These are phyloP conservation scores for Horisme vitalbata DNA, from an alignment of 2,888 invertebrate genomes.

Conservation along the genomic window DNA sequence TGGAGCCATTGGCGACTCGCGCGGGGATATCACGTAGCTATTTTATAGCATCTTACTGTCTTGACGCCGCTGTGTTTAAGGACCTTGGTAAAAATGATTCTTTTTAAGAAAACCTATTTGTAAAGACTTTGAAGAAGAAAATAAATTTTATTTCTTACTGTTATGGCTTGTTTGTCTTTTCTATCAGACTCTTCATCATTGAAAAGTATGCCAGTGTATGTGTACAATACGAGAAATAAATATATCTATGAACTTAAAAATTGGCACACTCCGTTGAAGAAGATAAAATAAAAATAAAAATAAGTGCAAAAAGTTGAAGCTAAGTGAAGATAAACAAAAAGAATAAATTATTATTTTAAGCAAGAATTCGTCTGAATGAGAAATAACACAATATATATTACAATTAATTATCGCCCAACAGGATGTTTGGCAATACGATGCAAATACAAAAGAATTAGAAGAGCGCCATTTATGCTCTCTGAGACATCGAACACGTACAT, in stretches of 20 bases:
- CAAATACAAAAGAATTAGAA: slow-evolving; percentile 15
- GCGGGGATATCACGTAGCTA: slow-evolving; percentile 71
- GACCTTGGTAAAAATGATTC: slow-evolving; percentile 18
- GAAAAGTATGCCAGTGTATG: too few relatives aligned
- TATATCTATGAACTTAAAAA: too few relatives aligned
- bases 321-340: too few relatives aligned
- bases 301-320: too few relatives aligned
- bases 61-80: slow-evolving; percentile 40
- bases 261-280: too few relatives aligned
- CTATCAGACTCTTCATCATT: too few relatives aligned
- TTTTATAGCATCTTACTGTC: slow-evolving; percentile 66
- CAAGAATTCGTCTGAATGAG: slow-evolving; percentile 14
- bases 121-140: too few relatives aligned
- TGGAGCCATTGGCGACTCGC: slow-evolving; percentile 46
- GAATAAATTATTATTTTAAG: too few relatives aligned
- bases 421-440: slow-evolving; percentile 13
- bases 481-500: slow-evolving; percentile 16
- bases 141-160: too few relatives aligned
- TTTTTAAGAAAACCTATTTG: neutral
- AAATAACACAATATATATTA: slow-evolving; percentile 2
- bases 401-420: slow-evolving; percentile 13
- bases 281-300: too few relatives aligned
- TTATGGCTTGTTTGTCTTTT: too few relatives aligned
- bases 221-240: too few relatives aligned
- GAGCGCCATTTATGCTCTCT: slow-evolving; percentile 14